These are phyloP conservation scores for Heterochromis multidens DNA, from an alignment of 2,113 vertebrate species.

Conservation along the genomic window DNA sequence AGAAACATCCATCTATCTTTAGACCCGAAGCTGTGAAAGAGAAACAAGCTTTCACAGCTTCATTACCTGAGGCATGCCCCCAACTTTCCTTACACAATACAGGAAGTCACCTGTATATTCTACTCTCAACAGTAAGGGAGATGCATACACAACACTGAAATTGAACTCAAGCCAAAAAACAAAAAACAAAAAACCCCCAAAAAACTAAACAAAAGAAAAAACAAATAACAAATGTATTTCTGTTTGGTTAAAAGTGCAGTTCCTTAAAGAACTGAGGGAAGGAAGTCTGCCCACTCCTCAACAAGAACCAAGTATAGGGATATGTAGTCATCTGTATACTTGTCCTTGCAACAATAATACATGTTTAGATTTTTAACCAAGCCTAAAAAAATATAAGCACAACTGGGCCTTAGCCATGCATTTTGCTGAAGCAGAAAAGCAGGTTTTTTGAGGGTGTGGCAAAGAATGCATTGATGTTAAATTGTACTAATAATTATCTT, in stretches of 20 bases:
- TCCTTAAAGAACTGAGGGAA: slow-evolving; percentile 21
- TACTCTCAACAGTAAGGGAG: not conserved
- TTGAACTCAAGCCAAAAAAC: not conserved
- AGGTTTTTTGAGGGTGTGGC: not conserved
- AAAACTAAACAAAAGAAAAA: not conserved
- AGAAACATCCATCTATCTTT: slow-evolving; percentile 23
- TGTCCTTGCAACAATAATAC: not conserved
- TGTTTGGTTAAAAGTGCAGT: slow-evolving; percentile 65
- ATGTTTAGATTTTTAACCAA: slow-evolving; percentile 49
- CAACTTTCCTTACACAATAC: slow-evolving; percentile 5
- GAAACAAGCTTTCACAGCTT: not conserved
- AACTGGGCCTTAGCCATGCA: slow-evolving; percentile 63
- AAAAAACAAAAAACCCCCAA: not conserved
- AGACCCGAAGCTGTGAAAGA: slow-evolving; percentile 3
- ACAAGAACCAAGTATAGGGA: slow-evolving; percentile 25
- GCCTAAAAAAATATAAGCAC: slow-evolving; percentile 37
- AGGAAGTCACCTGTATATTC: not conserved
- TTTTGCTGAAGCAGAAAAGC: slow-evolving; percentile 54
- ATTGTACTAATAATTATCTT: too few species aligned
- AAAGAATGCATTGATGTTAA: slow-evolving; percentile 1
- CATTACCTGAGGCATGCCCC: slow-evolving; percentile 44
- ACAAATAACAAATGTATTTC: slow-evolving; percentile 19
- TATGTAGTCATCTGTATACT: slow-evolving; percentile 15
- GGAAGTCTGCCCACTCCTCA: not conserved
- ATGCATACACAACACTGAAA: not conserved